phyloP scores from a whole-genome alignment of 1,140 invertebrate genomes.

The Nymphalis io region DNA sequence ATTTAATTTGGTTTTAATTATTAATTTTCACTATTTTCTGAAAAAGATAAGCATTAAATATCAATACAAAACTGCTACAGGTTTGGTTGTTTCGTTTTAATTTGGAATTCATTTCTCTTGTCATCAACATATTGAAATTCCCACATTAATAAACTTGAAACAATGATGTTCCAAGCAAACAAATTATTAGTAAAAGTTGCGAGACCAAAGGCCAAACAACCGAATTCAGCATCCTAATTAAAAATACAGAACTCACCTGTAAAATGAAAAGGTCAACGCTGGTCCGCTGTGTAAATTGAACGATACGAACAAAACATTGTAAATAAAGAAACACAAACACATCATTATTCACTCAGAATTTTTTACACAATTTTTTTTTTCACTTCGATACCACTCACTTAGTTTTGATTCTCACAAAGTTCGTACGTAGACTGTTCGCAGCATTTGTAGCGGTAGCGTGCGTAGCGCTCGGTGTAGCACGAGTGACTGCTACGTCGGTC shows the following conservation, averaged over 20 bases:
- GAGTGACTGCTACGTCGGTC: constrained; percentile 54
- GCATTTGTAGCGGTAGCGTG: constrained; percentile 42
- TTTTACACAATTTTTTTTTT: constrained; percentile 36
- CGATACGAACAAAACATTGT: constrained; percentile 44
- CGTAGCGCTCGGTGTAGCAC: constrained; percentile 53
- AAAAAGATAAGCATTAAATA: too few relatives aligned
- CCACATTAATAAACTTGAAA: too few relatives aligned
- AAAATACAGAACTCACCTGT: constrained; percentile 69
- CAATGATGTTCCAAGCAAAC: background rate
- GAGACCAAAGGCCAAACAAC: constrained; percentile 21
- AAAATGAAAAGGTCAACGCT: constrained; percentile 65
- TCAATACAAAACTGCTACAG: too few relatives aligned
- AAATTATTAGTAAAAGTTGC: background rate
- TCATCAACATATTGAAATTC: too few relatives aligned
- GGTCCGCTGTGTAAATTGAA: constrained; percentile 51
- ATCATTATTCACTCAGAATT: constrained; percentile 41
- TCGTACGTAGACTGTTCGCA: constrained; percentile 45
- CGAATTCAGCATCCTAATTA: constrained; percentile 48
- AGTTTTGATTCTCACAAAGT: constrained; percentile 42
- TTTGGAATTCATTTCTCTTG: too few relatives aligned
- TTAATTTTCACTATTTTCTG: too few relatives aligned
- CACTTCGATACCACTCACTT: constrained; percentile 35
- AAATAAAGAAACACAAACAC: constrained; percentile 46
- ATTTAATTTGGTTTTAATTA: too few relatives aligned
- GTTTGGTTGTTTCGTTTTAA: too few relatives aligned